phyloP scores from a whole-genome alignment of 2,797 vertebrate species.

The Gadopsis bispinosus region DNA sequence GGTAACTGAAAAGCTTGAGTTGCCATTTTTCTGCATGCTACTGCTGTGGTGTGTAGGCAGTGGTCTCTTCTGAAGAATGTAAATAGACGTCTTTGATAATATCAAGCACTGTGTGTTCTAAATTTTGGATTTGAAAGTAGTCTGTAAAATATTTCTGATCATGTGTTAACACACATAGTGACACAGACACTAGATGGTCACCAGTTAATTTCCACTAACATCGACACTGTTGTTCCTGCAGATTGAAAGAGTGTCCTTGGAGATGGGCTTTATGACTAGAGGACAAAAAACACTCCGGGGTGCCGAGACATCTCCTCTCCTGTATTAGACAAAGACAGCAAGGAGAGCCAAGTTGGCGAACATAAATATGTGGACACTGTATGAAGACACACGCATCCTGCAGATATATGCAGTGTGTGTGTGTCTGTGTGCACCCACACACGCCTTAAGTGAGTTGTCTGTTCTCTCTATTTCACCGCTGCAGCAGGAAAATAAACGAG shows the following conservation, averaged over 20 bases:
- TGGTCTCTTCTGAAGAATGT: too few relatives aligned
- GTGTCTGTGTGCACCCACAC: background rate
- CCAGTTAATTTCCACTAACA: slow-evolving; percentile 83
- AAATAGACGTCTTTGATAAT: too few relatives aligned
- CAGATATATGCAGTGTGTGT: slow-evolving; percentile 22
- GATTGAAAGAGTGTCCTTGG: slow-evolving; percentile 88
- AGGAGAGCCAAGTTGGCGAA: slow-evolving; percentile 39
- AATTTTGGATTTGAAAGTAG: background rate
- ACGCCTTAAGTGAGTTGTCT: slow-evolving; percentile 44
- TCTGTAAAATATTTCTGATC: background rate
- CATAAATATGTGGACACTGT: slow-evolving; percentile 38
- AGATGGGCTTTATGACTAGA: slow-evolving; percentile 87
- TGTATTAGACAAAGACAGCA: slow-evolving; percentile 78
- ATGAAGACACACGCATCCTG: slow-evolving; percentile 45
- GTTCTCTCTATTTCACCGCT: slow-evolving; percentile 52
- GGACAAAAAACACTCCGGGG: slow-evolving; percentile 90
- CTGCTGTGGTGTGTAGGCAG: too few relatives aligned
- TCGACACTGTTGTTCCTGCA: slow-evolving; percentile 86
- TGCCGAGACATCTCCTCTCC: slow-evolving; percentile 88
- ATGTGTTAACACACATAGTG: background rate
- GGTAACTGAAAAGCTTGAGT: too few relatives aligned
- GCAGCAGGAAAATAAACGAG: slow-evolving; percentile 75
- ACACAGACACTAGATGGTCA: slow-evolving; percentile 88
- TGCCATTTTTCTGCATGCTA: too few relatives aligned
- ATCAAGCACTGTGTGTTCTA: too few relatives aligned